Evolutionary conservation across 1,140 invertebrate genomes (phyloP), one percentile per base, ranked within the genome.

Genomic region (Zaprionus inermis): DNA sequence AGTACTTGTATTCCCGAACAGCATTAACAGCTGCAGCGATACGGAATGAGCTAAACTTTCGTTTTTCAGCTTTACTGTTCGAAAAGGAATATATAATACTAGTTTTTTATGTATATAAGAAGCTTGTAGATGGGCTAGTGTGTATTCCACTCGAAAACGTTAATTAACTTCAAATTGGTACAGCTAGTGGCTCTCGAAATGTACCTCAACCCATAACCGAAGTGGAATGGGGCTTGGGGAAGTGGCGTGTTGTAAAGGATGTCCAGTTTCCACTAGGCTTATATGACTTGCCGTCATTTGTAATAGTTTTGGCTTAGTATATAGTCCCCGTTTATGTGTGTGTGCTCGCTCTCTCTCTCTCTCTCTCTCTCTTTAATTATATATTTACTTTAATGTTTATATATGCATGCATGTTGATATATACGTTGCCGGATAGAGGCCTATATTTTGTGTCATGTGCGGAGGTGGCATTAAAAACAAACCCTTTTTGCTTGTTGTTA

Each of bases 401-500:
- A 65, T 58, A 51, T 32, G n/a, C 56, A 46, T 69, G 38, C 57
- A 44, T 54, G 5, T 64, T 51, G 14, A n/a, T 67, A 55, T 22
- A 32, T 71, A 60, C 69, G 28, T 72, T 78, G 75, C 65, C 36
- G 54, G 65, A 72, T 76, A 70, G 78, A 79, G 75, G 76, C 76
- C 78, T 70, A 78, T 28, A 63, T 74, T 71, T 75, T 55, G 44
- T 11, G 9, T 61, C 24, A 11, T 68, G 34, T 72, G 79, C 61
- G 69, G 59, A 73, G 65, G 64, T 44, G 73, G 82, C 72, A 73
- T 80, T 84, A 84, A 89, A 83, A 89, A 79, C 70, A 84, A 88
- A 89, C 84, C 82, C 83, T 86, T 89, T 89, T 88, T 76, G 70
- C 80, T 89, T 86, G 83, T 88, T 88, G 79, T 86, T 83, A 86